Evolutionary conservation across 2,113 vertebrate genomes (phyloP), one percentile per base, ranked within the genome.

Genomic region (Hydropotes inermis): DNA sequence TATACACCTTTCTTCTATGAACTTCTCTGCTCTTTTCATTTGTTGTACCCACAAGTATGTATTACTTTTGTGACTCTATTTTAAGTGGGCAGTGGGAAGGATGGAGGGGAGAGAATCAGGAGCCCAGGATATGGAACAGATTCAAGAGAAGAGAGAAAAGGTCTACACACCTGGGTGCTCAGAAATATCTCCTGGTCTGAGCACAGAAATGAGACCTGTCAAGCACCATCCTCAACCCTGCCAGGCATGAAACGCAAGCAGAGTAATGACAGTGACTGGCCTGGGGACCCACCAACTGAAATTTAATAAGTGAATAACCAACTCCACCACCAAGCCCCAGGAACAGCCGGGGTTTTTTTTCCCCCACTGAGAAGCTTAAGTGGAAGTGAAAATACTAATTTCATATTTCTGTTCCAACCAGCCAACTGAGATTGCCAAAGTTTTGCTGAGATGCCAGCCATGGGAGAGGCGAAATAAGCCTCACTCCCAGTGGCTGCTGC

Each of bases 371-470:
- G 85, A 83, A 87, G 86, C 89, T 95, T 74, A 60, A 33, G 82
- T 93, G 74, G 54, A 94, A 88, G 91, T 30, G 27, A 95, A 97
- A 95, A 96, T 61, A 92, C 91, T 88, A 81, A 97, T 96, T 96
- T 97, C 91, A 43, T 79, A 64, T 97, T 78, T 88, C 33, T 92
- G 91, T 91, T 95, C 64, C 39, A 61, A 19, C 79, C 82, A 96
- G 87, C 84, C 85, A 88, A 85, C 33, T 0, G 13, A 83, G 92
- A 70, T 84, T 90, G 64, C 91, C 79, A 25, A 88, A n/a, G 82
- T 91, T 96, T 23, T 88, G 30, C 87, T 39, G 21, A 94, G 87
- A 89, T 23, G 54, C 89, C 94, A 92, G 74, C 23, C 7, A 0
- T 58, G 36, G 74, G 61, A 36, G 55, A 84, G 91, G 83, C 2